Evolutionary conservation across 2,113 vertebrate species (phyloP).

Genomic region (Ammospiza nelsoni): DNA sequence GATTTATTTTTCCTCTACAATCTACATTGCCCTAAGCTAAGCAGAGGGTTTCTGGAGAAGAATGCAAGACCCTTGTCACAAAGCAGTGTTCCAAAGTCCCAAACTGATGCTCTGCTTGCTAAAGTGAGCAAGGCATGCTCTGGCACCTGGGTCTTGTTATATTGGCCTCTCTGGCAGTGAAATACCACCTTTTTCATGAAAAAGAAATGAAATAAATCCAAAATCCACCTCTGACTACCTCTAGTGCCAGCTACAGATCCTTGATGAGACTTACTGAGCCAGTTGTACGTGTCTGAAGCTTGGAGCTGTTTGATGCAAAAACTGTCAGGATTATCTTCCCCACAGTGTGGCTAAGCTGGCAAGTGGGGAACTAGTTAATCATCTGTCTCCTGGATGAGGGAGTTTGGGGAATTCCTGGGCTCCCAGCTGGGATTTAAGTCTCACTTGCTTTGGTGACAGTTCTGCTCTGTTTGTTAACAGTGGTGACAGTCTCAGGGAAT

Average conservation of each 20-base stretch:
- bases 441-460: background rate
- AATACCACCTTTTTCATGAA: background rate
- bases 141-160: background rate
- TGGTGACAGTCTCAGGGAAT: background rate
- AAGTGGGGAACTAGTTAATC: background rate
- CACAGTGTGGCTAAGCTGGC: background rate
- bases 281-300: background rate
- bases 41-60: background rate
- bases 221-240: background rate
- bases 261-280: background rate
- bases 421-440: background rate
- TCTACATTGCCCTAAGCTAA: background rate
- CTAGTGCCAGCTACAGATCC: background rate
- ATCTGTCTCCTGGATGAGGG: background rate
- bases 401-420: background rate
- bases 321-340: background rate
- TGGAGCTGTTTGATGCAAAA: background rate
- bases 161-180: background rate
- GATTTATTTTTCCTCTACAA: background rate
- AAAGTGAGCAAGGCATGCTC: background rate
- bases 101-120: background rate
- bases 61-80: background rate
- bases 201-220: background rate
- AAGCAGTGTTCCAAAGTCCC: background rate
- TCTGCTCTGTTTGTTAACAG: background rate